Base-by-base conservation (phyloP, 2,113 vertebrate genomes). In the Takifugu flavidus region DNA sequence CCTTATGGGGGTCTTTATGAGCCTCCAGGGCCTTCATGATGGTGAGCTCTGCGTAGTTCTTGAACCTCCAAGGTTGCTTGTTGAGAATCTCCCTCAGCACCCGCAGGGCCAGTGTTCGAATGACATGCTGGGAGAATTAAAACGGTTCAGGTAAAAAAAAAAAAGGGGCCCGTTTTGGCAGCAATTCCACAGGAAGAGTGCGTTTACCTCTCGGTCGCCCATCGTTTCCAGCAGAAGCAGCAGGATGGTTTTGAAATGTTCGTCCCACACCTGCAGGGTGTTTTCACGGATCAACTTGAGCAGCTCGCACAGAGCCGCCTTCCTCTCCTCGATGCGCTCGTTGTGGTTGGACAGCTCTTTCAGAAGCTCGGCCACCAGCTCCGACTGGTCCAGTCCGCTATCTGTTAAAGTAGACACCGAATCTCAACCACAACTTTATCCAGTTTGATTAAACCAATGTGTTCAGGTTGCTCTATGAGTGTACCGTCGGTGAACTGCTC, bases 1-100 rank as follows among this genome's bases (percentile, higher is more conserved):
- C 95, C 69, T 98, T 98, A 82, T 98, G 94, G 63, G 93, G 93
- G 77, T 98, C 95, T 83, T 96, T 97, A 82, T 98, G 96, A 4
- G 95, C 91, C 90, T 98, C 96, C 80, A 98, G 81, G 0, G 94
- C 94, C 86, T 98, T 98, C 95, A 98, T 98, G 77, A 98, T 96
- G 45, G 95, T 98, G 65, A 98, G 92, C 66, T 98, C 96, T 65
- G 96, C 96, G 0, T 98, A 98, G 85, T 98, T 98, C 87, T 96
- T 98, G 89, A 98, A 98, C 84, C 95, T 92, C 87, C 94, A 93
- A 53, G 96, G 96, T 82, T 98, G 95, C 72, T 94, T 93, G 80
- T 91, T 89, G 63, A 98, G 90, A 79, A 98, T 97, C 88, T 98
- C 96, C 85, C 92, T 93, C 77, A 98, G 86, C 74, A 98, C 95